Conservation (phyloP, 2,888 invertebrate genomes). For the Acrocera orbiculus region DNA sequence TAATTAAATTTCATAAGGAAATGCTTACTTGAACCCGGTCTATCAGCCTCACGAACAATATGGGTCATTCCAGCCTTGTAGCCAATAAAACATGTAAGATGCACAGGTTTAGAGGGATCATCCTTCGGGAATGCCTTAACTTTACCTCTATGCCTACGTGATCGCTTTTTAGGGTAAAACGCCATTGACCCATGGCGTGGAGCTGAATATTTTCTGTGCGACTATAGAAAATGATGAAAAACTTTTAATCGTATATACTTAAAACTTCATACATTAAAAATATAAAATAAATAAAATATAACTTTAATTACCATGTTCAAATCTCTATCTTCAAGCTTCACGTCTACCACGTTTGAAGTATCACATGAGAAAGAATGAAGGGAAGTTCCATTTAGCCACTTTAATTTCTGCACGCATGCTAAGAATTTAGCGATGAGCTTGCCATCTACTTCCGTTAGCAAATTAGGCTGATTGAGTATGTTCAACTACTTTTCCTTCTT, state of each 20-base stretch:
- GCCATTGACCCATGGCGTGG: constrained; percentile 99
- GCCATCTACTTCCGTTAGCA: no score
- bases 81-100: constrained; percentile 92
- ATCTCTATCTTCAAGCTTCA: no score
- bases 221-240: constrained; percentile 67
- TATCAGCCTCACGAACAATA: constrained; percentile 94
- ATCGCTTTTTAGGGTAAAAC: constrained; percentile 97
- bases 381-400: no score
- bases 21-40: constrained; percentile 97
- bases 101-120: constrained; percentile 89
- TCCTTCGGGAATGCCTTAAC: constrained; percentile 99
- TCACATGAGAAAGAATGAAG: no score
- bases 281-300: constrained; percentile 2
- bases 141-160: constrained; percentile 91
- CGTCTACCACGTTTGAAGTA: no score
- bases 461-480: no score
- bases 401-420: no score
- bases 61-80: constrained; percentile 99
- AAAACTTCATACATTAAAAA: constrained; percentile 3
- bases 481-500: no score
- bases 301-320: no score
- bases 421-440: no score
- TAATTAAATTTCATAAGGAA: no score
- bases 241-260: constrained; percentile 8
- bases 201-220: constrained; percentile 98